Conservation (phyloP, 1,140 invertebrate species). For the Helicorthomorpha holstii region DNA sequence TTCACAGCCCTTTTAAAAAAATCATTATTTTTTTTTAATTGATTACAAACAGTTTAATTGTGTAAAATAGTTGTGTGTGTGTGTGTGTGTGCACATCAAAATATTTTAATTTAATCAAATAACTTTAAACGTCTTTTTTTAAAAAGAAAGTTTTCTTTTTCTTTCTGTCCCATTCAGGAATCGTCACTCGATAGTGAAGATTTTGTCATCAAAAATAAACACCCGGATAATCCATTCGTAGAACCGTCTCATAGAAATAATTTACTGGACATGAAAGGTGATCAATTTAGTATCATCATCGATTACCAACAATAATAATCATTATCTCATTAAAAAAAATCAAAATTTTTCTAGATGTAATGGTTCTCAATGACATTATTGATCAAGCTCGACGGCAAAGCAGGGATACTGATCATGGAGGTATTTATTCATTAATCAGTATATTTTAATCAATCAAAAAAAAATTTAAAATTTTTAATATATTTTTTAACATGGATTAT, state of each 20-base stretch:
- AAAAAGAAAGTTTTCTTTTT: no score
- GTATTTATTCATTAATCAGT: constrained; percentile 44
- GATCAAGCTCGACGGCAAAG: constrained; percentile 79
- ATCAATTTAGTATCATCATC: not conserved
- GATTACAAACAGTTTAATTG: no score
- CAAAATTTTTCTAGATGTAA: constrained; percentile 60
- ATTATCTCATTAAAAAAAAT: not conserved
- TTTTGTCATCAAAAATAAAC: constrained; percentile 63
- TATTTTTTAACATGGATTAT: no score
- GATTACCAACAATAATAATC: not conserved
- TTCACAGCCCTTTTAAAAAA: no score
- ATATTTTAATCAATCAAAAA: no score
- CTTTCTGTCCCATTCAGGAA: constrained; percentile 40
- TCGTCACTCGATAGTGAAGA: constrained; percentile 52
- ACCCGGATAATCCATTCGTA: constrained; percentile 78
- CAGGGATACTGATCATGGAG: constrained; percentile 65
- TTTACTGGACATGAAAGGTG: constrained; percentile 87
- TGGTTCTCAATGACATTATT: constrained; percentile 93
- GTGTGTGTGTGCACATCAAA: no score
- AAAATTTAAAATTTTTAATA: no score
- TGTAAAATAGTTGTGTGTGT: no score
- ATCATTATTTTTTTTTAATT: no score
- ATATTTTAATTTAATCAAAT: no score
- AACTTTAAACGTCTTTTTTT: no score
- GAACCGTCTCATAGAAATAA: constrained; percentile 69